Evolutionary conservation across 1,140 invertebrate species (phyloP).

Genomic region (Drosophila orena): DNA sequence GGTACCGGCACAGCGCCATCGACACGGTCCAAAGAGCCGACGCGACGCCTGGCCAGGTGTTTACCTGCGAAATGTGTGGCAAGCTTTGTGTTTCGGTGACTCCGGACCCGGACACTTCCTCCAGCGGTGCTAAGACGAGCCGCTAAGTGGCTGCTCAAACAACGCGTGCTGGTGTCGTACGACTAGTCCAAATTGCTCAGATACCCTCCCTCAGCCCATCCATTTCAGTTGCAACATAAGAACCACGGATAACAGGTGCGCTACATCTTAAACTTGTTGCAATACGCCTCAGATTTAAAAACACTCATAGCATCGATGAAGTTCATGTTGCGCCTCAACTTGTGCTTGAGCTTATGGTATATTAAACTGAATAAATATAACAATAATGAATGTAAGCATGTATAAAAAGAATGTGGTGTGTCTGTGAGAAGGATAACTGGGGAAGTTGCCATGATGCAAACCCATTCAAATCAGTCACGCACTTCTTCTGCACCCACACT

Average conservation of each 20-base stretch:
- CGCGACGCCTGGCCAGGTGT: conserved; percentile 40
- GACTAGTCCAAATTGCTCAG: conserved; percentile 46
- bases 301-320: too few species aligned
- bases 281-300: background rate
- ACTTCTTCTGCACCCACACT: conserved; percentile 16
- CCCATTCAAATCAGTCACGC: conserved; percentile 30
- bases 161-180: conserved; percentile 71
- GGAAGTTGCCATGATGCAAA: background rate
- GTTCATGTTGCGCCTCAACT: too few species aligned
- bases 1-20: conserved; percentile 16
- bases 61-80: conserved; percentile 71
- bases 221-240: background rate
- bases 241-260: conserved; percentile 1
- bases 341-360: too few species aligned
- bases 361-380: too few species aligned
- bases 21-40: conserved; percentile 32
- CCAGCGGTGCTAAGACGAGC: conserved; percentile 25
- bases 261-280: background rate
- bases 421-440: background rate
- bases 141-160: conserved; percentile 65
- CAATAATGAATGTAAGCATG: too few species aligned
- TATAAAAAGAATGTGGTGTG: too few species aligned
- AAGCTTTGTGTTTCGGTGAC: conserved; percentile 52
- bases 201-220: conserved; percentile 14
- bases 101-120: conserved; percentile 57